These are phyloP conservation scores for Drosophila lacicola DNA, from an alignment of 2,888 invertebrate species.

Conservation along the genomic window DNA sequence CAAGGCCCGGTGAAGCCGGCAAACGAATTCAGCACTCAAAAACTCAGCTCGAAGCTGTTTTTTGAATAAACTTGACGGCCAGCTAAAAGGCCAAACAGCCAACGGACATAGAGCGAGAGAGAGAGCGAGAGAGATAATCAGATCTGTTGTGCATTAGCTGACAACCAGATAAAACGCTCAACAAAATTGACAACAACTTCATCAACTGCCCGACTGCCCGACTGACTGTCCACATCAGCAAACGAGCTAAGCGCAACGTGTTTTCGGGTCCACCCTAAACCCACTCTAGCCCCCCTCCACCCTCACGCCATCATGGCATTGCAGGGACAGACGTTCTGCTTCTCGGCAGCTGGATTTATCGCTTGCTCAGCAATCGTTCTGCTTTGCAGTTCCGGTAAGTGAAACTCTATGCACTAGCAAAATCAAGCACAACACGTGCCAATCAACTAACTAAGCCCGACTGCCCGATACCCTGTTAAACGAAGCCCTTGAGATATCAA, in stretches of 20 bases:
- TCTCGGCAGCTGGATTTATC: conserved; percentile 84
- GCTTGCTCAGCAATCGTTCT: conserved; percentile 85
- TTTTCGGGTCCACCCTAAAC: background rate
- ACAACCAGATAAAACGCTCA: conserved; percentile 33
- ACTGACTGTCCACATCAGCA: background rate
- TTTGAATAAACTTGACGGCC: conserved; percentile 43
- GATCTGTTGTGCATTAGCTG: conserved; percentile 47
- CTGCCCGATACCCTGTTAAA: background rate
- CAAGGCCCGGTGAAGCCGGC: conserved; percentile 42
- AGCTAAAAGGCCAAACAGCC: conserved; percentile 4
- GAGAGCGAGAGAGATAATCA: conserved; percentile 2
- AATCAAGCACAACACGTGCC: conserved; percentile 24
- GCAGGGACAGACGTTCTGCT: conserved; percentile 68
- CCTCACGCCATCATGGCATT: conserved; percentile 55
- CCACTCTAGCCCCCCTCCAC: background rate
- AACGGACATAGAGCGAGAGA: background rate
- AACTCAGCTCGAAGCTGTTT: conserved; percentile 36
- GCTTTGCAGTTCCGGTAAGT: conserved; percentile 85
- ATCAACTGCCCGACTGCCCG: conserved; percentile 27
- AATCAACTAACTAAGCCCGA: background rate
- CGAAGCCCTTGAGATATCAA: too few relatives aligned
- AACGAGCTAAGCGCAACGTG: background rate
- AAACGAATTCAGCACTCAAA: conserved; percentile 41
- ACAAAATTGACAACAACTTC: conserved; percentile 55
- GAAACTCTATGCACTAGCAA: conserved; percentile 68